A percentile compares a stretch with the other conserved stretches of the same genome.
These are phyloP conservation scores for Bergia sp. DNA, from an alignment of 92 coral and sea anemone genomes.

Conservation along the genomic window DNA sequence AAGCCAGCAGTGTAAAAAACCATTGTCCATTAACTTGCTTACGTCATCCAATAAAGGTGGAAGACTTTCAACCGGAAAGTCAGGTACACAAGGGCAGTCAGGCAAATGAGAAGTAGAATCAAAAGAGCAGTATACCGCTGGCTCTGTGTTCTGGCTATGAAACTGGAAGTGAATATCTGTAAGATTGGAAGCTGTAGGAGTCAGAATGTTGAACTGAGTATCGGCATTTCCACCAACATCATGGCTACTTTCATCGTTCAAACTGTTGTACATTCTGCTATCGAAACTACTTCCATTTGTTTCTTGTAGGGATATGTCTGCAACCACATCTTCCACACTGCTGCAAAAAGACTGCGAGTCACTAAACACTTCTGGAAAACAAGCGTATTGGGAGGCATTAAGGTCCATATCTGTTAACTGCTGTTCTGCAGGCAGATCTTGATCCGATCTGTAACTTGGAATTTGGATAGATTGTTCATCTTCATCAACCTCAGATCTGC, in stretches of 20 bases:
- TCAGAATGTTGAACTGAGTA: not conserved
- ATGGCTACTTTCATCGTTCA: not conserved
- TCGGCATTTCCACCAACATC: not conserved
- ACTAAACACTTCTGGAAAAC: constrained; percentile 32
- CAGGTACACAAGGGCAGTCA: constrained; percentile 69
- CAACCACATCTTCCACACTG: not conserved
- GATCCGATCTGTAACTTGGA: not conserved
- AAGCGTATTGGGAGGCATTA: constrained; percentile 13
- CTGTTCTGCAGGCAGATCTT: not conserved
- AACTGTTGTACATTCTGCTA: not conserved
- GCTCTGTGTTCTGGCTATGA: not conserved
- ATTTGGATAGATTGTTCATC: not conserved
- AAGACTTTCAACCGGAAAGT: constrained; percentile 55
- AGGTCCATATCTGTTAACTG: not conserved
- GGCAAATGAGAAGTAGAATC: constrained; percentile 46
- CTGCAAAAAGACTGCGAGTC: not conserved
- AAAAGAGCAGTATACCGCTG: not conserved
- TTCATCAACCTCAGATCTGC: not conserved
- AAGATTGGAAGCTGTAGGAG: not conserved
- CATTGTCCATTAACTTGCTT: constrained; percentile 68
- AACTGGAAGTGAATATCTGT: not conserved
- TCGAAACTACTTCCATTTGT: not conserved
- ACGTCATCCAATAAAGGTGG: constrained; percentile 71
- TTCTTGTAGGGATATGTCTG: not conserved
- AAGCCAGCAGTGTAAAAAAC: constrained; percentile 90